phyloP scores from a whole-genome alignment of 2,113 vertebrate genomes.

The Cinclus cinclus region DNA sequence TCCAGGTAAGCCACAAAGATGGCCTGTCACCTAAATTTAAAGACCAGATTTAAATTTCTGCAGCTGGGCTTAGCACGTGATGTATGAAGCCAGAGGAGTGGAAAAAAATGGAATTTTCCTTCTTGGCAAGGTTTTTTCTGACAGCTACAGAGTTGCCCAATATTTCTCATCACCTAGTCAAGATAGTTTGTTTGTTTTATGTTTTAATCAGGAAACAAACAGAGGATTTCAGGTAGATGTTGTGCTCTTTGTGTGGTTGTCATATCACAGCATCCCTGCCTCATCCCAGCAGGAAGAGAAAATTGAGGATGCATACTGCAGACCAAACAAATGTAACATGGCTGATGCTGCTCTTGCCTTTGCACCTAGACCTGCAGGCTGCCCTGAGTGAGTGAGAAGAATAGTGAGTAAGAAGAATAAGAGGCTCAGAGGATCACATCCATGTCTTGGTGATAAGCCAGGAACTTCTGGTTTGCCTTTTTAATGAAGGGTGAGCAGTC shows the following conservation, averaged over 20 bases:
- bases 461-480: background rate
- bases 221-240: background rate
- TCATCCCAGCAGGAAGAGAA: background rate
- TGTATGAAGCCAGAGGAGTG: background rate
- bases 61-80: background rate
- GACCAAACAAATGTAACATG: rapidly evolving
- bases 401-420: background rate
- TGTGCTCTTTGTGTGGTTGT: background rate
- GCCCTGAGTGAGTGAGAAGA: background rate
- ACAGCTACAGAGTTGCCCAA: background rate
- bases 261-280: background rate
- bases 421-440: background rate
- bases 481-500: background rate
- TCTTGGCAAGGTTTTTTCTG: background rate
- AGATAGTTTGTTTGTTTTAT: background rate
- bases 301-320: background rate
- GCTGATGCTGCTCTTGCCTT: background rate
- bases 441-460: background rate
- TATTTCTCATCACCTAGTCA: background rate
- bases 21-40: background rate
- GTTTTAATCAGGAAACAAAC: background rate
- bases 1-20: background rate
- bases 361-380: background rate
- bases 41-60: background rate
- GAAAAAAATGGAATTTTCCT: background rate